Conservation (phyloP, 2,888 invertebrate genomes). For the Drosophila tripunctata region DNA sequence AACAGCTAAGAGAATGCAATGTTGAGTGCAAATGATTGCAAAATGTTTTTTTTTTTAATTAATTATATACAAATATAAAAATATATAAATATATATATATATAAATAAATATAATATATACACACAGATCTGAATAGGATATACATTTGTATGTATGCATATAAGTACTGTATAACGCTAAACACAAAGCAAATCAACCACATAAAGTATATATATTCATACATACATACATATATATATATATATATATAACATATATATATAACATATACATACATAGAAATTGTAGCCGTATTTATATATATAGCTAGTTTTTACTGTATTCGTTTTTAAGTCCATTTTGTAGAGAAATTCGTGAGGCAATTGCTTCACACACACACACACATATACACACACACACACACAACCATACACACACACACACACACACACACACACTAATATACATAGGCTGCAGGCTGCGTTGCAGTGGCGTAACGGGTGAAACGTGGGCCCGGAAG, state of each 20-base stretch:
- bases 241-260: constrained; percentile 27
- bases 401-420: background rate
- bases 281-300: constrained; percentile 54
- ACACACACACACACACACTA: constrained; percentile 20
- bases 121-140: constrained; percentile 52
- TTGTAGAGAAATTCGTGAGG: constrained; percentile 53
- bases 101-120: constrained; percentile 30
- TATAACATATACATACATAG: constrained; percentile 23
- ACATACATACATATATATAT: constrained; percentile 16
- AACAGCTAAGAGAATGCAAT: constrained; percentile 36
- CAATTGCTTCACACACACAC: constrained; percentile 28
- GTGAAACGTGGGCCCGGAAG: constrained; percentile 7
- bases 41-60: constrained; percentile 32
- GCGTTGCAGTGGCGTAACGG: constrained; percentile 40
- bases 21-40: constrained; percentile 27
- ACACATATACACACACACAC: constrained; percentile 3
- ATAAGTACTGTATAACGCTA: constrained; percentile 13
- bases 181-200: constrained; percentile 47
- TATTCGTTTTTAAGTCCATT: constrained; percentile 51
- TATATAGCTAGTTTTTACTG: constrained; percentile 59
- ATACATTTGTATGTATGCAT: constrained; percentile 37
- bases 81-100: constrained; percentile 20
- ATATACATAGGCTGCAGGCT: constrained; percentile 29
- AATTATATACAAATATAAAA: constrained; percentile 22
- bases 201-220: constrained; percentile 15